phyloP scores from a whole-genome alignment of 2,113 vertebrate genomes.

The Scomber japonicus region DNA sequence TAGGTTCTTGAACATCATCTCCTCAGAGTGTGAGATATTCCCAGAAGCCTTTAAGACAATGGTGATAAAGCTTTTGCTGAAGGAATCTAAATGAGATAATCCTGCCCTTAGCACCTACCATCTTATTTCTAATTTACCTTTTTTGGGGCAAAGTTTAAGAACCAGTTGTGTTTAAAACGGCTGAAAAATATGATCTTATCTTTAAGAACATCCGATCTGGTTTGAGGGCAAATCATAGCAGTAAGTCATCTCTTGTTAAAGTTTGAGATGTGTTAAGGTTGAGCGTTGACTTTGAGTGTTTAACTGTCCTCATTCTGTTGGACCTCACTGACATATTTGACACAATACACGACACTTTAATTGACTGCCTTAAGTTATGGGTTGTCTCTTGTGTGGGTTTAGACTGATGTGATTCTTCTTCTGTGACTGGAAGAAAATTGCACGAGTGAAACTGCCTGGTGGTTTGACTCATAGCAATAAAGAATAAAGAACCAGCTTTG shows the following conservation, averaged over 20 bases:
- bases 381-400: constrained; percentile 34
- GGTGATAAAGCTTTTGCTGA: constrained; percentile 38
- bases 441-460: background rate
- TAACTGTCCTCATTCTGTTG: constrained; percentile 61
- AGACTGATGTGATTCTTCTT: constrained; percentile 33
- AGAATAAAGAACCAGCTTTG: constrained; percentile 14
- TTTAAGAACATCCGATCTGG: constrained; percentile 23
- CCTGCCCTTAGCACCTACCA: constrained; percentile 46
- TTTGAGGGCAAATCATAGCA: constrained; percentile 39
- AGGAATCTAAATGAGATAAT: constrained; percentile 50
- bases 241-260: constrained; percentile 8
- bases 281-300: constrained; percentile 42
- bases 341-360: constrained; percentile 62
- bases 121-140: constrained; percentile 58
- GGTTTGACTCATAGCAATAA: constrained; percentile 37
- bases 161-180: constrained; percentile 48
- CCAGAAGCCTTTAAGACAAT: constrained; percentile 31
- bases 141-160: constrained; percentile 56
- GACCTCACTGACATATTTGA: constrained; percentile 61
- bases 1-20: constrained; percentile 7
- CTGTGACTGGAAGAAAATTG: constrained; percentile 15
- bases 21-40: constrained; percentile 34
- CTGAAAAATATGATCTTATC: constrained; percentile 22
- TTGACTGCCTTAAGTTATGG: constrained; percentile 71
- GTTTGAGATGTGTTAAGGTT: constrained; percentile 41